Evolutionary conservation across 2,797 vertebrate genomes (phyloP), one percentile per base, ranked within the genome.

Genomic region (Esox lucius): DNA sequence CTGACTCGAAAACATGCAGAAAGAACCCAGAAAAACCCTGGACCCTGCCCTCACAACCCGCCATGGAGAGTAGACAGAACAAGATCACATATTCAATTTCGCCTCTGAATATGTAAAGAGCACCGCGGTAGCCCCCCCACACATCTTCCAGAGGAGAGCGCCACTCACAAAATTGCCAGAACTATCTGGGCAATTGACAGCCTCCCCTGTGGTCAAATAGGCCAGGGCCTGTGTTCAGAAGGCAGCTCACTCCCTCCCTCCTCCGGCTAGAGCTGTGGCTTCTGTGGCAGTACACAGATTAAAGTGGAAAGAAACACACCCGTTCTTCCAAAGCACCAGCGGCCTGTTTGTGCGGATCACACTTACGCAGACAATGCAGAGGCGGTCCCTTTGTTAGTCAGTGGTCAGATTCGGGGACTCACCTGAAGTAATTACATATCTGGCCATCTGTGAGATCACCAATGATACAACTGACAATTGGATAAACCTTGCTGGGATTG

Each of bases 161-260:
- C 65, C 80, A 59, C 72, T 46, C 67, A 70, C 84, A 88, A 93
- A 94, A 94, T 93, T 87, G 88, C 83, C 92, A 93, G 92, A 94
- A 94, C 93, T 93, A 94, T 94, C 93, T 90, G 92, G 90, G 91
- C 88, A 89, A 87, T 88, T 92, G 92, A 91, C 91, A 91, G 92
- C 90, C 89, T 90, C 90, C 90, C 93, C 91, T 85, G 87, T 91
- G 91, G 93, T 93, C 91, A 92, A 90, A 92, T 87, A 73, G 87
- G 84, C 81, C 84, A 68, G 49, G 77, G 82, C 82, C 77, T 87
- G 62, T 72, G 81, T 87, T 87, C 86, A 82, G 75, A 67, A 72
- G 71, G 71, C 71, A 70, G 82, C 31, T 59, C 53, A 28, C 49
- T 59, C 70, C 49, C 2, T 26, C 22, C 62, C 26, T 17, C 19